Evolutionary conservation across 2,888 invertebrate genomes (phyloP), one percentile per base, ranked within the genome.

Genomic region (Phyto melanocephala): DNA sequence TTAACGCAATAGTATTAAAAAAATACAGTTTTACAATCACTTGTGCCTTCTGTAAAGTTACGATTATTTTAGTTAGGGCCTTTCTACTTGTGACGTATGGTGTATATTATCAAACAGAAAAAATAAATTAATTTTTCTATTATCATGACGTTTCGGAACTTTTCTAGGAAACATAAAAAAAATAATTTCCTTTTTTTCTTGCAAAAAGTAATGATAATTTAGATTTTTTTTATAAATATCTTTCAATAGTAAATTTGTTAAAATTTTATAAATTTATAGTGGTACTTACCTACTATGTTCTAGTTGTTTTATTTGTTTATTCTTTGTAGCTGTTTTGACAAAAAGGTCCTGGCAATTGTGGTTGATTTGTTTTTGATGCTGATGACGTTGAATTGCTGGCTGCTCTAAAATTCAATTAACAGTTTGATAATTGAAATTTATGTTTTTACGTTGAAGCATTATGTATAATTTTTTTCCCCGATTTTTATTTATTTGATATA

Each of bases 361-460:
- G 40, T 20, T 78, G 52, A 54, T 62, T 54, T 62, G 62, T 62
- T 63, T 22, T 40, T 45, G 7, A 17, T 28, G 24, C 22, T 54
- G 56, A 37, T 58, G 40, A 60, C 45, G 62, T 13, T n/a, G 33
- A 28, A 11, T 17, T 35, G 15, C 3, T 45, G 8, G 22, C 37
- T 35, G 33, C 42, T 17, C 10, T 50, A 45, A 74, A 75, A 82
- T 75, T 82, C 79, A 82, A 82, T 82, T 82, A 82, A 70, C 65
- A 54, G 56, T 71, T 63, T 54, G 60, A 75, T 82, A 82, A 82
- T 82, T 82, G 71, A 79, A 76, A 79, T 79, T 65, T 76, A 67
- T 68, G 7, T 71, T 75, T 56, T 45, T 45, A 15, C 7, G 11
- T 28, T 54, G 52, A 54, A 54, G 52, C 45, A 45, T 62, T 45